Base-by-base conservation (phyloP, 2,797 vertebrate genomes). In the Peromyscus attwateri region DNA sequence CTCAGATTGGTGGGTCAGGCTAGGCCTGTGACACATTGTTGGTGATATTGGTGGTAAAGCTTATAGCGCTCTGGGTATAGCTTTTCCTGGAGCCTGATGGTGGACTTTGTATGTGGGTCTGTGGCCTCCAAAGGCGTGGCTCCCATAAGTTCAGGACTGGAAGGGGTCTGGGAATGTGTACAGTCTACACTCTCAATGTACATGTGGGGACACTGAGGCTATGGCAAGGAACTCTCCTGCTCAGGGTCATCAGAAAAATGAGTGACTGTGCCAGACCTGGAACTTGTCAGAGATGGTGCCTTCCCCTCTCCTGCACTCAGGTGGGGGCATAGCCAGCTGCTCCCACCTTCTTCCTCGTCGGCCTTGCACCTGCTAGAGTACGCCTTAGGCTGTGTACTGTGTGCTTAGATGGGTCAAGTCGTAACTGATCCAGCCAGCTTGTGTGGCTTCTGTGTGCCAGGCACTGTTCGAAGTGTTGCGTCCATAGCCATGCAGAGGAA, bases 21-120 rank as follows among this genome's bases (percentile, higher is more conserved):
- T 37, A 46, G 49, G 66, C 43, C 71, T n/a, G 0, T 87, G 92
- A 40, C 43, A 19, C 6, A 0, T 0, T 1, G n/a, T 66, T 31
- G 9, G 0, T 91, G 83, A 19, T 4, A 0, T 0, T 1, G 27
- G 25, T 23, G 7, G 68, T 34, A 37, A 80, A n/a, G 1, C 11
- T 0, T 0, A 23, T 17, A 46, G 89, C 71, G 31, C 79, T 89
- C n/a, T 52, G 14, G 0, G 0, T 81, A 60, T 21, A 66, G 37
- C 43, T 76, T 75, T 43, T 73, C 27, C 13, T 37, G 71, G 37
- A 40, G 25, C 40, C 92, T 73, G 64, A 66, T 19, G 12, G 25
- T 64, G 10, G 80, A 25, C 27, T 70, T 43, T n/a, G 16, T 8
- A 1, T 88, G 31, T 75, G 49, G 40, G 17, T 19, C 2, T 43